Percentiles rank a stretch among this genome's conserved stretches.
Conservation (phyloP, 1,140 invertebrate genomes). For the Nasonia giraulti region DNA sequence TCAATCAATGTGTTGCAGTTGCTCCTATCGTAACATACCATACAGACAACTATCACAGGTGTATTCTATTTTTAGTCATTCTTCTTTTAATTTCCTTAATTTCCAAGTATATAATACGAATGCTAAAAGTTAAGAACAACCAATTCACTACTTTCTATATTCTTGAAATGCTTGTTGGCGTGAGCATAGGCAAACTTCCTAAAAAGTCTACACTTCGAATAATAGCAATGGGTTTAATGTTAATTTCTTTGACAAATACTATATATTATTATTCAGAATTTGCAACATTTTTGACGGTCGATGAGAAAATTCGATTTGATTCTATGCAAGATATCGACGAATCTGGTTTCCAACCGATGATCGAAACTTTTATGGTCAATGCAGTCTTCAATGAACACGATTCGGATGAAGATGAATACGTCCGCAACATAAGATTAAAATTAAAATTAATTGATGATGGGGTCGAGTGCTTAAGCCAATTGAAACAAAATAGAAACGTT, state of each 20-base stretch:
- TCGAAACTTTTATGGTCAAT: neutral
- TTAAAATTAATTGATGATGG: too few relatives aligned
- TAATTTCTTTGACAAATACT: neutral
- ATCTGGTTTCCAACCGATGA: neutral
- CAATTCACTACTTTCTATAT: neutral
- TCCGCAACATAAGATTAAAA: too few relatives aligned
- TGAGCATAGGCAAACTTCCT: neutral
- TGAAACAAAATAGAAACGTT: too few relatives aligned
- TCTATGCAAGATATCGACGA: neutral
- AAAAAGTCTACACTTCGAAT: neutral
- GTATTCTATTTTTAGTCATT: too few relatives aligned
- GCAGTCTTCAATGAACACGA: neutral
- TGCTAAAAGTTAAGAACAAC: too few relatives aligned
- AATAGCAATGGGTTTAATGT: too few relatives aligned
- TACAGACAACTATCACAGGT: too few relatives aligned
- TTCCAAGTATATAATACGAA: too few relatives aligned
- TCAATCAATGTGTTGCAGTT: neutral
- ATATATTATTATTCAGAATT: neutral
- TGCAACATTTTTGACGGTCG: neutral
- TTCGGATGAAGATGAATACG: neutral
- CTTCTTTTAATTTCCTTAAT: too few relatives aligned
- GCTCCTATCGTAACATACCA: neutral
- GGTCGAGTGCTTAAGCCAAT: too few relatives aligned
- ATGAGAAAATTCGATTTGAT: neutral
- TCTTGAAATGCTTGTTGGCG: neutral